phyloP scores from a whole-genome alignment of 2,888 invertebrate species.

The Troides aeacus region DNA sequence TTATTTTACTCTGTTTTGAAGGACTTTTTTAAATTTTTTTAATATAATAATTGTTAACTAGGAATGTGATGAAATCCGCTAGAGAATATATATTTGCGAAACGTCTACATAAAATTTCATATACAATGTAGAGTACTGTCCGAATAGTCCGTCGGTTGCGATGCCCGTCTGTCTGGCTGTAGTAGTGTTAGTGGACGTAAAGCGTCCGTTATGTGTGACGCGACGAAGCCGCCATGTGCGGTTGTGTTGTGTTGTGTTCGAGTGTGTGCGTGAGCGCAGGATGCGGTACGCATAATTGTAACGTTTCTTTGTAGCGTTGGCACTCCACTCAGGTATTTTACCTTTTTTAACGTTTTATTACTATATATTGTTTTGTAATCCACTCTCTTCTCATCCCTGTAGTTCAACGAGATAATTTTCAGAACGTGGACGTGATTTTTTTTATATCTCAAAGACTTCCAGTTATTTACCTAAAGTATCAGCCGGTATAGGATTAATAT shows the following conservation, averaged over 20 bases:
- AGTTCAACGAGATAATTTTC: not conserved
- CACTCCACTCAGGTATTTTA: conserved; percentile 1
- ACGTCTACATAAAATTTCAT: not conserved
- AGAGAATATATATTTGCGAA: too few species aligned
- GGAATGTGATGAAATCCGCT: not conserved
- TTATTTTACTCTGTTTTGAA: too few species aligned
- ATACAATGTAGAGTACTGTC: not conserved
- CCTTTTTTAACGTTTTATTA: not conserved
- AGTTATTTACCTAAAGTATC: too few species aligned
- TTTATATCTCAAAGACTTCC: too few species aligned
- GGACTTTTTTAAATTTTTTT: not conserved
- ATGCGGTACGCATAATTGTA: conserved; percentile 20
- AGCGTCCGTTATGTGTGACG: not conserved
- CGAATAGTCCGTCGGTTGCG: not conserved
- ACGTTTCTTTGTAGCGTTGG: conserved; percentile 20
- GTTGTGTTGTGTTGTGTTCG: too few species aligned
- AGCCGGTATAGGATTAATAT: too few species aligned
- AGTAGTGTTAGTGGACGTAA: not conserved
- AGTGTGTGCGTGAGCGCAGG: not conserved
- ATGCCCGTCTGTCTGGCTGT: conserved; percentile 1
- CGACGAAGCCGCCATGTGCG: not conserved
- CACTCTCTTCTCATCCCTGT: not conserved
- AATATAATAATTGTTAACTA: not conserved
- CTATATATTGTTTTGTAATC: not conserved
- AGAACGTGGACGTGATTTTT: too few species aligned